A percentile compares a stretch with the other conserved stretches of the same genome.
Conservation (phyloP, 2,888 invertebrate species). For the Loripinus fragilis region DNA sequence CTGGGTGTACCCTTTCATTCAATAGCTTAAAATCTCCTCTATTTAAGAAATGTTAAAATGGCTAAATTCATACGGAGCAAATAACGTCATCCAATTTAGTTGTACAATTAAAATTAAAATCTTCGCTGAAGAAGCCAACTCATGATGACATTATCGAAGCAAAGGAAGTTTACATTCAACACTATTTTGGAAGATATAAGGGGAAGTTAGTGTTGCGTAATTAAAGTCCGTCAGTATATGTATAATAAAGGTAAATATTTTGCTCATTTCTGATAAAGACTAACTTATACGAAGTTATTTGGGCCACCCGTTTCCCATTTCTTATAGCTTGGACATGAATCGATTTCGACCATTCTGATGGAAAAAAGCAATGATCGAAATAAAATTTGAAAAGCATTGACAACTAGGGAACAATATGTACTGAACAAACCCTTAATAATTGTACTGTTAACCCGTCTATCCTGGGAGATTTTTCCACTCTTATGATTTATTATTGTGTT, state of each 20-base stretch:
- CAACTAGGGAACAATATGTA: not conserved
- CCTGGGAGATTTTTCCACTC: not conserved
- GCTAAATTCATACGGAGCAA: no score
- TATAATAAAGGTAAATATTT: not conserved
- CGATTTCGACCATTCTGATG: not conserved
- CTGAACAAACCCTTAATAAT: not conserved
- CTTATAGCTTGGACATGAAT: slow-evolving; percentile 5
- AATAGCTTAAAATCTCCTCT: no score
- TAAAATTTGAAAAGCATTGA: slow-evolving; percentile 1
- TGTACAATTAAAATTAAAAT: no score
- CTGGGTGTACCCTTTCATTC: no score
- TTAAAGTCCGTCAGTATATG: no score
- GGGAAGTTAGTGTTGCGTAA: no score
- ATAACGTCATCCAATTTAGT: no score
- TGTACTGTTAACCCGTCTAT: slow-evolving; percentile 7
- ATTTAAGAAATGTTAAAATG: no score
- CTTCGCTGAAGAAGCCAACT: no score
- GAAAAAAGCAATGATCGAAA: not conserved
- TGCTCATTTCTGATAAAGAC: slow-evolving; percentile 1
- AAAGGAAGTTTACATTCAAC: no score
- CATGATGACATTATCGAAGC: no score
- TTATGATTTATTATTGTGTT: not conserved
- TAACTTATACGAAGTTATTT: not conserved
- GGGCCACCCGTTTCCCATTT: not conserved
- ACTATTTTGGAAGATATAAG: no score